These are phyloP conservation scores for Lithophane socia DNA, from an alignment of 2,888 invertebrate genomes.

Conservation along the genomic window DNA sequence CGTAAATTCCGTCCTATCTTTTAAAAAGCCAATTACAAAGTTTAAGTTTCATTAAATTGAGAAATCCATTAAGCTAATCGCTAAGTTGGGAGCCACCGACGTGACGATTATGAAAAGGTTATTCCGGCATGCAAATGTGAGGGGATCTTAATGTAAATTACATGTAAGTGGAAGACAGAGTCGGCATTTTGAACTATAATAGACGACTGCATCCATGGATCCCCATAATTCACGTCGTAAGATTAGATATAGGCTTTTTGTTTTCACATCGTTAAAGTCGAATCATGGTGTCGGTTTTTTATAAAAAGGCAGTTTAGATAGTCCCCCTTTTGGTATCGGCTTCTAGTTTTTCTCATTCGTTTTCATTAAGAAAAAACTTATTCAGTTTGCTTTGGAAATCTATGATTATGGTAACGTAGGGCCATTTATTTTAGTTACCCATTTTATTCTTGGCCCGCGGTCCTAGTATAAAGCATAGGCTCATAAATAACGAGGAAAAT, in stretches of 20 bases:
- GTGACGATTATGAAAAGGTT: constrained; percentile 88
- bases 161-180: constrained; percentile 83
- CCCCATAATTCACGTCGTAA: constrained; percentile 82
- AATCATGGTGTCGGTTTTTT: constrained; percentile 64
- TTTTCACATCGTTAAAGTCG: constrained; percentile 75
- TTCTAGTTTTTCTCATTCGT: constrained; percentile 80
- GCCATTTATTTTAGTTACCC: constrained; percentile 89
- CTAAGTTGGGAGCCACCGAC: constrained; percentile 83
- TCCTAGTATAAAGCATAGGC: constrained; percentile 89
- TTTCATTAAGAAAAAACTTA: constrained; percentile 82
- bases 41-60: constrained; percentile 87
- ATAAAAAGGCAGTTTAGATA: constrained; percentile 74
- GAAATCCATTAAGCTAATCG: constrained; percentile 89
- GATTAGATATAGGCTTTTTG: constrained; percentile 85
- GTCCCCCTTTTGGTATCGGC: constrained; percentile 68
- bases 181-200: constrained; percentile 80
- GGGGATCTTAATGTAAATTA: constrained; percentile 87
- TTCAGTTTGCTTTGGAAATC: constrained; percentile 79
- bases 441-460: constrained; percentile 89
- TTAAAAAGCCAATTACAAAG: constrained; percentile 85
- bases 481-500: constrained; percentile 90
- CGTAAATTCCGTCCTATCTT: constrained; percentile 83
- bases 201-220: constrained; percentile 78
- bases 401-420: constrained; percentile 86
- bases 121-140: constrained; percentile 86